Evolutionary conservation across 2,797 vertebrate genomes (phyloP).

Genomic region (Melanotaenia parkinsoni): DNA sequence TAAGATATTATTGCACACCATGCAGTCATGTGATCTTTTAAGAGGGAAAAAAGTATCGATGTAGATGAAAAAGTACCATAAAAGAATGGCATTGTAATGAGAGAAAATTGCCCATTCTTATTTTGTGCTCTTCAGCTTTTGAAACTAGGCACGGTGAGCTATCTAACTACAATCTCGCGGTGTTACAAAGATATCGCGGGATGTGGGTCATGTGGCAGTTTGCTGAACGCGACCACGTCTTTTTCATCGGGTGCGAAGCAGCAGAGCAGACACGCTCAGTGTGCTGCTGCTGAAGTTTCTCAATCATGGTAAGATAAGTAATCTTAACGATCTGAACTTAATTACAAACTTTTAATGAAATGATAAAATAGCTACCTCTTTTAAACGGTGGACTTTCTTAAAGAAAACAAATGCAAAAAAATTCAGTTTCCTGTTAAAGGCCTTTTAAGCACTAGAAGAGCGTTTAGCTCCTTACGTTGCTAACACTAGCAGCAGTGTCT

Average conservation of each 20-base stretch:
- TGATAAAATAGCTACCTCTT: accelerated
- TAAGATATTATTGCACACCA: too few species aligned
- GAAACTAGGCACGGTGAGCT: not conserved
- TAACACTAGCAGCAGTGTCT: not conserved
- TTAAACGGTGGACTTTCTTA: accelerated
- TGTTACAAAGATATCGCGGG: conserved; percentile 10
- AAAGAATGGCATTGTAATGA: too few species aligned
- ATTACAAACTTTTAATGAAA: accelerated
- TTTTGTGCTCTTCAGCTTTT: not conserved
- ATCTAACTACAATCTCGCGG: conserved; percentile 35
- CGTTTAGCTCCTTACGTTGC: conserved; percentile 29
- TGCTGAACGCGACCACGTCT: conserved; percentile 12
- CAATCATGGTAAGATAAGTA: conserved; percentile 64
- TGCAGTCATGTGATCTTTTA: too few species aligned
- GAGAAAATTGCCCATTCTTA: too few species aligned
- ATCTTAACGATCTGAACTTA: accelerated
- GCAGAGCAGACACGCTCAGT: not conserved
- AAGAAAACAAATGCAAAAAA: not conserved
- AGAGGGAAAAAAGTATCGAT: too few species aligned
- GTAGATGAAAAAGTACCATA: too few species aligned
- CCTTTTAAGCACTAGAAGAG: not conserved
- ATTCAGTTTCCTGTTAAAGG: not conserved
- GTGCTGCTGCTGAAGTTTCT: conserved; percentile 38
- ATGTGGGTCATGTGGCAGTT: not conserved
- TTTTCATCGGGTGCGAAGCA: conserved; percentile 11